phyloP scores from a whole-genome alignment of 2,797 vertebrate genomes.

The Fistularia tabacaria region DNA sequence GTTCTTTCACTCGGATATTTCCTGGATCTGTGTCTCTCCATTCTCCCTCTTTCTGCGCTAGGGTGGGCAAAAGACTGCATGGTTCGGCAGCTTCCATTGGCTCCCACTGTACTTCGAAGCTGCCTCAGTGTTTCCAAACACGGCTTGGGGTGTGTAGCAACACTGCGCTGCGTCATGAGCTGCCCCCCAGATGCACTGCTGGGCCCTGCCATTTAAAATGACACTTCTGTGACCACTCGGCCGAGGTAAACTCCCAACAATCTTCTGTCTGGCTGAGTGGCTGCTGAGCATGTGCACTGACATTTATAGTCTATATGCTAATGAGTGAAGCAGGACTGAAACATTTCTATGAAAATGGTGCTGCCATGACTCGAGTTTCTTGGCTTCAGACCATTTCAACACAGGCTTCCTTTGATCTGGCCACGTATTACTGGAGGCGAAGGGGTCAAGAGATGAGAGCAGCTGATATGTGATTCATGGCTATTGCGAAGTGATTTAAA shows the following conservation, averaged over 20 bases:
- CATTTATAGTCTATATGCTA: constrained; percentile 46
- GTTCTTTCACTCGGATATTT: constrained; percentile 56
- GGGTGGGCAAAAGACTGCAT: constrained; percentile 62
- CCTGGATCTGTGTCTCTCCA: constrained; percentile 66
- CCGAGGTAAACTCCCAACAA: constrained; percentile 40
- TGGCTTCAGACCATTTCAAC: constrained; percentile 2
- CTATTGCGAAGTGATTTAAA: constrained; percentile 29
- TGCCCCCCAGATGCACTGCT: constrained; percentile 43
- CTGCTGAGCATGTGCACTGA: constrained; percentile 19
- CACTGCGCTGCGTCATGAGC: constrained; percentile 63
- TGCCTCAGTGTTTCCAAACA: constrained; percentile 67
- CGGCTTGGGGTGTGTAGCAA: constrained; percentile 71
- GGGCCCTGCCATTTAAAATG: constrained; percentile 48
- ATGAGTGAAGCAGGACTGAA: constrained; percentile 19
- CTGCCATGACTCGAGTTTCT: constrained; percentile 12
- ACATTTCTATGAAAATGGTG: constrained; percentile 11
- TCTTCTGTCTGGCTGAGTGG: not conserved
- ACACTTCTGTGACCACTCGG: constrained; percentile 53
- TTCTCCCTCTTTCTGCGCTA: constrained; percentile 33
- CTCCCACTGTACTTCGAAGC: constrained; percentile 49
- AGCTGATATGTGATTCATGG: constrained; percentile 9
- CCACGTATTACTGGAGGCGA: constrained; percentile 11
- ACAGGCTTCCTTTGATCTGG: constrained; percentile 2
- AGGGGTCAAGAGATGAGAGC: constrained; percentile 31
- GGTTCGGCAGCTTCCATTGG: constrained; percentile 68